Evolutionary conservation across 2,113 vertebrate species (phyloP).

Genomic region (Chrysochloris asiatica): DNA sequence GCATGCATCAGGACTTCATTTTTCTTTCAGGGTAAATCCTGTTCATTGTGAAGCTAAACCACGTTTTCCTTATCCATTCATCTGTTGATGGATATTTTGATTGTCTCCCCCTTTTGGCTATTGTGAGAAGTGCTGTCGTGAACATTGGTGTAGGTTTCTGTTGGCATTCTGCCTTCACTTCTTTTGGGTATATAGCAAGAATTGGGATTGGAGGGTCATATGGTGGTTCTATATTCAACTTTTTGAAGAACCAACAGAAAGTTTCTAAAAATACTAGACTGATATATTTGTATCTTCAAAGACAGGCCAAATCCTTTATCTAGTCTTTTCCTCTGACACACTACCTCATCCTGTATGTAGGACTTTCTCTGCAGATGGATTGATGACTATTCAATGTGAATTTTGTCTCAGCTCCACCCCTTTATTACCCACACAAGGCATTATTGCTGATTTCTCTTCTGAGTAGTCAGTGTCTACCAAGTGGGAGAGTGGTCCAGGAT

Average conservation of each 20-base stretch:
- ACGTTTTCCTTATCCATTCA: neutral
- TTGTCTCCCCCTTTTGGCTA: neutral
- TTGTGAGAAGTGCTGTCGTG: neutral
- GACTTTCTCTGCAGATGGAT: constrained; percentile 75
- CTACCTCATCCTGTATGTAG: constrained; percentile 68
- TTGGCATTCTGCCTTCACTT: neutral
- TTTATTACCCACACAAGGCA: too few species aligned
- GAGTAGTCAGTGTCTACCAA: constrained; percentile 44
- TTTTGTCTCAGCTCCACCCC: constrained; percentile 71
- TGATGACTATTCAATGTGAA: constrained; percentile 74
- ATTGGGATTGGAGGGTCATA: neutral
- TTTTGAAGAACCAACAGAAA: neutral
- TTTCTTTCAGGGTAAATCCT: too few species aligned
- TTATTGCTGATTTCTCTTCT: constrained; percentile 12
- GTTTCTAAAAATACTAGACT: neutral
- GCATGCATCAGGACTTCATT: neutral
- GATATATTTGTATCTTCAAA: constrained; percentile 88
- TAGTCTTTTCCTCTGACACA: constrained; percentile 77
- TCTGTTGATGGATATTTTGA: neutral
- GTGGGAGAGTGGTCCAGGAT: neutral
- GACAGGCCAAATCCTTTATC: constrained; percentile 85
- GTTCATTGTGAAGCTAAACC: neutral
- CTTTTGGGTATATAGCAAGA: neutral
- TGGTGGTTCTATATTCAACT: neutral
- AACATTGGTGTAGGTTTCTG: neutral